Conservation (phyloP, 2,113 vertebrate species). For the Crocuta crocuta region DNA sequence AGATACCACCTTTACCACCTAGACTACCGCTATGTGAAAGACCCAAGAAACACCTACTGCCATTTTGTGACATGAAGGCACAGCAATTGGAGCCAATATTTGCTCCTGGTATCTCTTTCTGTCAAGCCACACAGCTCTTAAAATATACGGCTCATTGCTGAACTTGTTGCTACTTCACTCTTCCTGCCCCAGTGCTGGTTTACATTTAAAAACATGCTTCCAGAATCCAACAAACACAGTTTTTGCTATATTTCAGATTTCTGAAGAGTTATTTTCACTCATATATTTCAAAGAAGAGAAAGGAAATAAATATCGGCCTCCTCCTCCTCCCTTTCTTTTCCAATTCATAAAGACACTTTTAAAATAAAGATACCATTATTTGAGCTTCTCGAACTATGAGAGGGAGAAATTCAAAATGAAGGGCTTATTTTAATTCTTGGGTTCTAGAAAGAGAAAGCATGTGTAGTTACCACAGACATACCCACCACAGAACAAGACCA, state of each 20-base stretch:
- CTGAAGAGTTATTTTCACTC: neutral
- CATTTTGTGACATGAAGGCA: neutral
- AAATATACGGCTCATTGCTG: neutral
- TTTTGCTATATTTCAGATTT: neutral
- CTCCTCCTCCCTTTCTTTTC: neutral
- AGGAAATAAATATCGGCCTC: neutral
- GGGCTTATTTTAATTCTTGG: neutral
- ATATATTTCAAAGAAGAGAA: neutral
- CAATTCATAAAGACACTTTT: neutral
- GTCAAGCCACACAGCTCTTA: neutral
- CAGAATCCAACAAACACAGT: neutral
- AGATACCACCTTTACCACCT: neutral
- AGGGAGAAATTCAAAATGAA: neutral
- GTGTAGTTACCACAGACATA: neutral
- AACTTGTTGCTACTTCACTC: neutral
- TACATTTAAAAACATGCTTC: neutral
- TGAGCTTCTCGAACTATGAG: neutral
- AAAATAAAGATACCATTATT: neutral
- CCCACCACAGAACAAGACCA: neutral
- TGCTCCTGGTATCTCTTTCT: neutral
- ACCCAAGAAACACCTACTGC: neutral
- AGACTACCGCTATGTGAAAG: neutral
- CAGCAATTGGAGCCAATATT: neutral
- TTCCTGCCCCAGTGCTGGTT: neutral
- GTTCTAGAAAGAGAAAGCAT: neutral